Evolutionary conservation across 2,888 invertebrate genomes (phyloP), one percentile per base, ranked within the genome.

Genomic region (Ophion costatus): DNA sequence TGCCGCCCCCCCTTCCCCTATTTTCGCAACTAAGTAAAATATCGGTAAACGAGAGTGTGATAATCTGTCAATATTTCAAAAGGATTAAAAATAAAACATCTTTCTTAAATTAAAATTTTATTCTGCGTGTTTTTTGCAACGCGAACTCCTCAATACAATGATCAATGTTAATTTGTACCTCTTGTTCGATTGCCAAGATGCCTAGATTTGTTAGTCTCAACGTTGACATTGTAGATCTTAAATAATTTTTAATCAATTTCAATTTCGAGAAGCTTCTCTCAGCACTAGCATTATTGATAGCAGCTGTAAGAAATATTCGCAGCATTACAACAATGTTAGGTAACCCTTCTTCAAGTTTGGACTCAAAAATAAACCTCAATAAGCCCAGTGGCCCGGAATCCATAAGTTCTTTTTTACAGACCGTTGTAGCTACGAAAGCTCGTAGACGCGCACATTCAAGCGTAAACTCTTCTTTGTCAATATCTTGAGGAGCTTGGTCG

Each of bases 231-330:
- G 29, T 70, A 70, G 56, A 70, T 56, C 7, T 5, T 24, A n/a
- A 70, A 24, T 70, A 56, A 70, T 70, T 24, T 24, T 56, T 70
- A 0, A 70, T 70, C 2, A 56, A 70, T 51, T 70, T 70, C 29
- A 70, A 17, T 56, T 70, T 70, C 14, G 70, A 70, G 51, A 70
- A 56, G 70, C 70, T 70, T 17, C 56, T 24, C 5, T 56, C 51
- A 70, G 29, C 56, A 11, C 59, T 56, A 17, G 38, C 66, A n/a
- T 45, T 42, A 45, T 74, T 61, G 9, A 70, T 24, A 11, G 78
- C 57, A n/a, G 75, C 69, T 56, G 82, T 71, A 22, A 56, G 17
- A 14, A 70, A 70, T 56, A 70, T 56, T 38, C 64, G 33, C n/a
- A 33, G 64, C 38, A 64, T 64, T 64, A 64, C 20, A 10, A 64